Evolutionary conservation across 2,113 vertebrate genomes (phyloP), one percentile per base, ranked within the genome.

Genomic region (Helogale parvula): DNA sequence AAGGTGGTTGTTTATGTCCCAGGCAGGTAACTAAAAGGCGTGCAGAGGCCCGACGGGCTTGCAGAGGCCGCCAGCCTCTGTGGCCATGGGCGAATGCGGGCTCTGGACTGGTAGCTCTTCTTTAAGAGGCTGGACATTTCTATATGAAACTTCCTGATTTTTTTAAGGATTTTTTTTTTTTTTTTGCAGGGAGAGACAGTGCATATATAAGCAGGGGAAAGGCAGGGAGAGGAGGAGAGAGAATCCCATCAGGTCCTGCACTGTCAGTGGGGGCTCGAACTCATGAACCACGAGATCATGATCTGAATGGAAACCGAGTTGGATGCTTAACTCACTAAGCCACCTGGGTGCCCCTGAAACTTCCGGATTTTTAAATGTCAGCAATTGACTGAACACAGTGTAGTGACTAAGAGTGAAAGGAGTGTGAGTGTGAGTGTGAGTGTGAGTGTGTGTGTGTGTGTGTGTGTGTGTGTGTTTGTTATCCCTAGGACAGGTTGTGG

Each of bases 301-400:
- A 60, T 7, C 57, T 60, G 57, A 60, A 21, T 8, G 0, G 57
- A 60, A 57, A 57, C 54, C 17, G 6, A 60, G 57, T 60, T 7
- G 8, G 57, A 60, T 23, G 57, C 21, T 60, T 9, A 60, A 60
- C 21, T 2, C 7, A 60, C 57, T 60, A 19, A 60, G 57, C 57
- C 57, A 21, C 57, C 57, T 8, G 7, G 57, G 57, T 60, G 57
- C 57, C 57, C 57, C 57, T 45, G 79, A 23, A 60, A 52, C 52
- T 71, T 80, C 33, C 47, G 84, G 69, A 14, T 76, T 68, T 95
- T 71, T 90, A 74, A 92, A 74, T 47, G 38, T 54, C 35, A 47
- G 63, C 25, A 83, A 21, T n/a, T 52, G 68, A 29, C 63, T 33
- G 5, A 16, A 54, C 14, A 14, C 29, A 52, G 25, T 5, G 38